A percentile compares a stretch with the other conserved stretches of the same genome.
phyloP scores from a whole-genome alignment of 1,140 invertebrate species.

The Zelostemma sp. region DNA sequence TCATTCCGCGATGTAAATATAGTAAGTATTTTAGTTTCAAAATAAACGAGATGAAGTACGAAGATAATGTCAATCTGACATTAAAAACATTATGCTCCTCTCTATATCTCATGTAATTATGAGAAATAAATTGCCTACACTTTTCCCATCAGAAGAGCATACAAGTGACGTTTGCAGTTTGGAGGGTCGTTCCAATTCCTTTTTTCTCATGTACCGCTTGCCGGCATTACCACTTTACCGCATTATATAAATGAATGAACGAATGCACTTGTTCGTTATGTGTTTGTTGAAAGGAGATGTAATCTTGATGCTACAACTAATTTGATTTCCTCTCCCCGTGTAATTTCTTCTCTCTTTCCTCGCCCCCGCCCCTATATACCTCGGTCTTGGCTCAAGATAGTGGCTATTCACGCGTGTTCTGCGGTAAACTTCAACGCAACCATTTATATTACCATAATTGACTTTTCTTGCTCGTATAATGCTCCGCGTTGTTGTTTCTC shows the following conservation, averaged over 20 bases:
- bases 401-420: constrained; percentile 22
- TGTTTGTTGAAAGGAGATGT: constrained; percentile 33
- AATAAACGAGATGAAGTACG: background rate
- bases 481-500: constrained; percentile 30
- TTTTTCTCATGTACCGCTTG: background rate
- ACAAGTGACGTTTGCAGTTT: background rate
- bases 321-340: constrained; percentile 32
- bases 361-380: constrained; percentile 13
- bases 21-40: background rate
- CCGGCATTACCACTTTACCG: background rate
- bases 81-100: background rate
- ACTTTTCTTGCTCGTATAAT: constrained; percentile 41
- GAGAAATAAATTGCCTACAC: background rate
- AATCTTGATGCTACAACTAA: constrained; percentile 39
- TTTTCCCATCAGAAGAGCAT: background rate
- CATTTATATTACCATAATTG: constrained; percentile 43
- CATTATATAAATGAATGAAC: constrained; percentile 26
- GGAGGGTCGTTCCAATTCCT: background rate
- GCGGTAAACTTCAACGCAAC: constrained; percentile 25
- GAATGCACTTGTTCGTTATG: constrained; percentile 29
- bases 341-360: constrained; percentile 35
- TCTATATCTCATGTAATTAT: background rate
- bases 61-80: background rate
- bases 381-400: constrained; percentile 19
- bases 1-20: background rate